Base-by-base conservation (phyloP, 64 coral and sea anemone genomes). In the Trachythela sp. region DNA sequence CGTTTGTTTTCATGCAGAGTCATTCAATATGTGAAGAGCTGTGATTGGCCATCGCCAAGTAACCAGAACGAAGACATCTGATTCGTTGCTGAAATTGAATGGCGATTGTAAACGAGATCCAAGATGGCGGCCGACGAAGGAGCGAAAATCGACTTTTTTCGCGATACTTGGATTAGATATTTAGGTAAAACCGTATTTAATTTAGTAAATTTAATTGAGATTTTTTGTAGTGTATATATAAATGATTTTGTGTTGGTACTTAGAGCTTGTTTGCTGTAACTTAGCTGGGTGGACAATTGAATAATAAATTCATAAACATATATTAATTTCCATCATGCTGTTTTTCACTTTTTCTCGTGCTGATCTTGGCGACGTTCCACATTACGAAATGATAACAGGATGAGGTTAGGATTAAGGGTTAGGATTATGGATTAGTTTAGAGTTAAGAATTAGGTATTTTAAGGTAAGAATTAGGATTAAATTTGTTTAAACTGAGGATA, bases 101-200 rank as follows among this genome's bases (percentile, higher is more conserved):
- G 42, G 42, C 42, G 54, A 59, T 49, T 49, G 48, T 9, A 2
- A 8, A 20, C 0, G 24, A 64, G 10, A 80, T 80, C 33, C 75
- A 80, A 80, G 75, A 80, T 80, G 75, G 75, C 75, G 75, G 33
- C 4, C 75, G 37, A 14, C 26, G 20, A 3, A 36, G 31, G 27
- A 17, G 33, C 75, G 30, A 80, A 80, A 36, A 80, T 29, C 2
- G 75, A 80, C 37, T 39, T 34, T 35, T 80, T 80, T 80, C 75
- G 75, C 9, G 75, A 80, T 29, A 80, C 75, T 35, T 80, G 75
- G 75, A 39, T 80, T 35, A 80, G 75, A 80, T 80, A 80, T 37
- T 39, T 80, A 80, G 75, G 75, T 80, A 80, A 64, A 20, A 64
- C 56, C 18, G 18, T 22, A 64, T 20, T 64, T 26, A 64, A 6